Percentiles rank a stretch among this genome's conserved stretches.
These are phyloP conservation scores for Molanna angustata DNA, from an alignment of 2,888 invertebrate species.

Conservation along the genomic window DNA sequence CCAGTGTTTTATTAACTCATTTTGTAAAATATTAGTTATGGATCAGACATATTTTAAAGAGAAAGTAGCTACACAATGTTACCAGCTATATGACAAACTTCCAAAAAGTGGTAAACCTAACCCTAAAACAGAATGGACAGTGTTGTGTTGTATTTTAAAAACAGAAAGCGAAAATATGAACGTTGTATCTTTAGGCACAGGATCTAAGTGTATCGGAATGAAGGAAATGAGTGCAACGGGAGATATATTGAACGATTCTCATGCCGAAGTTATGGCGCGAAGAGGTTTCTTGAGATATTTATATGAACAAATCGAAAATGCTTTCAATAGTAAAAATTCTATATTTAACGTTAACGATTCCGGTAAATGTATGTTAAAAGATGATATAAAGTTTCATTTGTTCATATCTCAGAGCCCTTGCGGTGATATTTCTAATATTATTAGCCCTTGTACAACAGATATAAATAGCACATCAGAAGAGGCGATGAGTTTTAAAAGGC, in stretches of 20 bases:
- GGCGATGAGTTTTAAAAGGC: too few species aligned
- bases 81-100: constrained; percentile 58
- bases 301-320: constrained; percentile 58
- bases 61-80: too few species aligned
- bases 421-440: constrained; percentile 88
- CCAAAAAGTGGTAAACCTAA: constrained; percentile 81
- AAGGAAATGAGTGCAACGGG: constrained; percentile 64
- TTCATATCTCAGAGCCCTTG: constrained; percentile 88
- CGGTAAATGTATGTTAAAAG: constrained; percentile 51
- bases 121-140: constrained; percentile 73
- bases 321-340: constrained; percentile 40
- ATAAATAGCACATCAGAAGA: too few species aligned
- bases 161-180: constrained; percentile 40
- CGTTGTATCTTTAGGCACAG: constrained; percentile 83
- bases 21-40: too few species aligned
- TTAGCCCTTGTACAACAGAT: neutral
- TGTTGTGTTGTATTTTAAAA: constrained; percentile 70
- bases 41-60: too few species aligned
- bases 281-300: constrained; percentile 78
- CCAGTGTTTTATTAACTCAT: too few species aligned
- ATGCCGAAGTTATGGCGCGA: constrained; percentile 86
- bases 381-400: constrained; percentile 71
- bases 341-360: constrained; percentile 40
- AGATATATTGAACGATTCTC: constrained; percentile 80
- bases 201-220: constrained; percentile 87